A percentile compares a stretch with the other conserved stretches of the same genome.
Conservation (phyloP, 2,797 vertebrate genomes). For the Rhynchotus rufescens region DNA sequence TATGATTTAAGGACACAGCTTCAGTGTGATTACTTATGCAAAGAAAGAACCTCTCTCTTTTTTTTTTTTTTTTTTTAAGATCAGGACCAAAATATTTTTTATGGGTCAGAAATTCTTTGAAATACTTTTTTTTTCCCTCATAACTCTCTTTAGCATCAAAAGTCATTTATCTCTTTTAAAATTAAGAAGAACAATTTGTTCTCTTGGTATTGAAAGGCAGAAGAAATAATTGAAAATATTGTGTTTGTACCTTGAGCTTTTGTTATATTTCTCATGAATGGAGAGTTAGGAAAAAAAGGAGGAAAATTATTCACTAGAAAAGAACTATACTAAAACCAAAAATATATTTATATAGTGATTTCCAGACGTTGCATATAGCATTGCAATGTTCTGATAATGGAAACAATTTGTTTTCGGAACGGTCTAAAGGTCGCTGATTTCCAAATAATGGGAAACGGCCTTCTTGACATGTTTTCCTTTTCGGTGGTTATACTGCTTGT, state of each 20-base stretch:
- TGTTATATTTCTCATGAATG: constrained; percentile 18
- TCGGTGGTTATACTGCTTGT: constrained; percentile 43
- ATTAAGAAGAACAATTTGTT: constrained; percentile 55
- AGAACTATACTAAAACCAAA: not conserved
- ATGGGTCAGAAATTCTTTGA: constrained; percentile 32
- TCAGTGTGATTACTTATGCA: constrained; percentile 36
- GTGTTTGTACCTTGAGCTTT: constrained; percentile 30
- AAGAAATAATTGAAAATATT: constrained; percentile 21
- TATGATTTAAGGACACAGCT: constrained; percentile 4
- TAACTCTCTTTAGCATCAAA: constrained; percentile 59
- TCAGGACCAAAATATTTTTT: not conserved
- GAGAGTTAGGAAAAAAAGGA: not conserved
- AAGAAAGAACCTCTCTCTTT: not conserved
- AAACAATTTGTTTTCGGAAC: constrained; percentile 70
- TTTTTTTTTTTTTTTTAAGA: not conserved
- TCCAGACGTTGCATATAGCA: constrained; percentile 12
- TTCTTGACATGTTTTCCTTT: constrained; percentile 70
- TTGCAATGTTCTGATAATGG: constrained; percentile 47
- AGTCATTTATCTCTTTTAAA: constrained; percentile 49
- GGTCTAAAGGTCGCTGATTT: constrained; percentile 76
- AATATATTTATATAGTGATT: constrained; percentile 10
- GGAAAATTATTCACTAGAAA: not conserved
- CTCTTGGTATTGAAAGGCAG: not conserved
- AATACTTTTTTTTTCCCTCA: not conserved
- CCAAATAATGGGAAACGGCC: constrained; percentile 75